Base-by-base conservation (phyloP, 1,140 invertebrate genomes). In the Aporrectodea caliginosa region DNA sequence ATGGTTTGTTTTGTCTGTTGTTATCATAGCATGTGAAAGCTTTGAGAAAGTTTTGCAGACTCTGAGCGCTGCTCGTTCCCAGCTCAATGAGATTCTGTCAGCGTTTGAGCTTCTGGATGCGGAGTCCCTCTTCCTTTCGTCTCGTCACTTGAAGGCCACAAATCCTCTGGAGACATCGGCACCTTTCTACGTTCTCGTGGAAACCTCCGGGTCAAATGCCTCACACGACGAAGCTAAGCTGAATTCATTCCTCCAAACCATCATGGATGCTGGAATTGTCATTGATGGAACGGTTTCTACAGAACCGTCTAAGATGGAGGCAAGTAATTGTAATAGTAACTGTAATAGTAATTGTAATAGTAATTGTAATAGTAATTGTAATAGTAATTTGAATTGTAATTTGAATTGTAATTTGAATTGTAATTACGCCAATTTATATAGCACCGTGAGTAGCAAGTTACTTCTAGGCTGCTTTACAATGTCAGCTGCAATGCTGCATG, bases 101-200 rank as follows among this genome's bases (percentile, higher is more conserved):
- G 95, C 96, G 0, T 97, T 94, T 89, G 96, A 98, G 89, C 92
- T 98, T 88, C 93, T 98, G 78, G 96, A 98, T 87, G 88, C 89
- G 31, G 81, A 85, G n/a, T 91, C 93, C 0, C 86, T 95, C 82
- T 88, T 90, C 2, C 89, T 91, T 71, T 91, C 92, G 0, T 89
- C 89, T 0, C 84, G 88, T 14, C 90, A 92, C 82, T 89, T 93
- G 16, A 91, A 91, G n/a, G 81, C 94, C 92, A 31, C 90, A 91
- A 31, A 79, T 71, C 87, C 87, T 1, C 79, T 88, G 1, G 32
- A 78, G 2, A 79, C 84, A 58, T 58, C 43, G 27, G 92, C 91
- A 86, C 92, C 93, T 1, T 98, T 97, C 88, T 98, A 98, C 85
- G 92, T 97, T 84, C 85, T 99, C 0, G 91, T 98, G 75, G 96